phyloP scores from a whole-genome alignment of 2,113 vertebrate genomes.

The Pangasianodon hypophthalmus region DNA sequence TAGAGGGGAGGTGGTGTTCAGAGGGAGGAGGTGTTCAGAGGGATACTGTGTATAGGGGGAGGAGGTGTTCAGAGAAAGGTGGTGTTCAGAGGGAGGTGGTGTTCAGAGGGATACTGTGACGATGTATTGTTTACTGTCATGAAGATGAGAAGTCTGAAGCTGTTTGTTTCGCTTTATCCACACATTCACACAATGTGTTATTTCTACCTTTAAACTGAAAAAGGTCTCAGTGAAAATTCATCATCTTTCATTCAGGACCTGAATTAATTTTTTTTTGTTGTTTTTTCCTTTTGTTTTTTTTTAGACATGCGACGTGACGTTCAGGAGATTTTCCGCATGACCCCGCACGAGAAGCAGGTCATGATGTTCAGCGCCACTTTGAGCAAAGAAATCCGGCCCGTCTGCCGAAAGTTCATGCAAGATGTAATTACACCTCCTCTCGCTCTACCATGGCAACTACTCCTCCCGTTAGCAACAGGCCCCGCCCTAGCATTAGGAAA shows the following conservation, averaged over 20 bases:
- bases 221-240: not conserved
- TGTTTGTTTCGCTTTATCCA: not conserved
- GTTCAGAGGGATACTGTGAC: not conserved
- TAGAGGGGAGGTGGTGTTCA: not conserved
- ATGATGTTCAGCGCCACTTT: conserved; percentile 89
- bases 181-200: not conserved
- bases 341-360: conserved; percentile 85
- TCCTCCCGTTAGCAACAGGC: conserved; percentile 54
- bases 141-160: not conserved
- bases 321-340: conserved; percentile 87
- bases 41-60: not conserved
- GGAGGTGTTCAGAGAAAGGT: not conserved
- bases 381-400: conserved; percentile 84
- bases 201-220: not conserved
- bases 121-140: not conserved
- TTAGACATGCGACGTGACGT: conserved; percentile 85
- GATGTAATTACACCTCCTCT: conserved; percentile 79
- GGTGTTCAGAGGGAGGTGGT: not conserved
- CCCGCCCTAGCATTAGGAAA: conserved; percentile 36
- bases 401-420: conserved; percentile 89
- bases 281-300: too few relatives aligned
- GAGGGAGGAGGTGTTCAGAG: not conserved
- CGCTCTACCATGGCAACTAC: conserved; percentile 68
- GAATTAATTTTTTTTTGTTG: not conserved
- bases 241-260: not conserved